Evolutionary conservation across 2,888 invertebrate species (phyloP).

Genomic region (Pyrocoelia pectoralis): DNA sequence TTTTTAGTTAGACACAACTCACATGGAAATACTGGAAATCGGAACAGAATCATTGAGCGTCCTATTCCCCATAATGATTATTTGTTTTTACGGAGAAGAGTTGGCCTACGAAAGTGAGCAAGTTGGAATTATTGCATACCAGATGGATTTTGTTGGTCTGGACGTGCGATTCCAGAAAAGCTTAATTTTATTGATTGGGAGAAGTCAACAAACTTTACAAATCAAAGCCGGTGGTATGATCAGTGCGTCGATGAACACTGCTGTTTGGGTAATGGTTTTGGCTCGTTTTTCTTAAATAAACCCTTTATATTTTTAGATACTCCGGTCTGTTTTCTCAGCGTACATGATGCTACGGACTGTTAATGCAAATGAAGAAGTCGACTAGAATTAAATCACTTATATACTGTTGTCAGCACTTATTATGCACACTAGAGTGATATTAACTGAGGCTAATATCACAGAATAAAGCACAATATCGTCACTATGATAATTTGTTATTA

Average conservation of each 20-base stretch:
- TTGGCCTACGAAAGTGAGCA: background rate
- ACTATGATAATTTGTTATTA: no score
- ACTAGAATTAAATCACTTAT: no score
- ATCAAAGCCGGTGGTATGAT: slow-evolving; percentile 7
- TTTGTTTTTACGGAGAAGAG: slow-evolving; percentile 16
- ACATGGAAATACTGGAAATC: background rate
- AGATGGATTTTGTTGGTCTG: slow-evolving; percentile 5
- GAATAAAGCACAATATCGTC: no score
- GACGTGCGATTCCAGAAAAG: slow-evolving; percentile 8
- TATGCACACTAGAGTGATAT: no score
- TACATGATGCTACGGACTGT: slow-evolving; percentile 9
- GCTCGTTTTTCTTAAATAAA: background rate
- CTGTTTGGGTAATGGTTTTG: slow-evolving; percentile 11
- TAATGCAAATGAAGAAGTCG: slow-evolving; percentile 1
- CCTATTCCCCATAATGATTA: background rate
- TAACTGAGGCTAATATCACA: no score
- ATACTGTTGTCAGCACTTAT: no score
- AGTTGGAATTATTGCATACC: background rate
- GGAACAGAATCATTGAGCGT: background rate
- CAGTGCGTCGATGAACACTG: background rate
- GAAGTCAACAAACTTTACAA: slow-evolving; percentile 3
- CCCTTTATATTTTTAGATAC: background rate
- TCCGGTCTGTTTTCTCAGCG: background rate
- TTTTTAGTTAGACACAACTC: background rate
- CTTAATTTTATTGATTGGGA: slow-evolving; percentile 10